Conservation (phyloP, 1,140 invertebrate genomes). For the Neotoxoptera formosana region DNA sequence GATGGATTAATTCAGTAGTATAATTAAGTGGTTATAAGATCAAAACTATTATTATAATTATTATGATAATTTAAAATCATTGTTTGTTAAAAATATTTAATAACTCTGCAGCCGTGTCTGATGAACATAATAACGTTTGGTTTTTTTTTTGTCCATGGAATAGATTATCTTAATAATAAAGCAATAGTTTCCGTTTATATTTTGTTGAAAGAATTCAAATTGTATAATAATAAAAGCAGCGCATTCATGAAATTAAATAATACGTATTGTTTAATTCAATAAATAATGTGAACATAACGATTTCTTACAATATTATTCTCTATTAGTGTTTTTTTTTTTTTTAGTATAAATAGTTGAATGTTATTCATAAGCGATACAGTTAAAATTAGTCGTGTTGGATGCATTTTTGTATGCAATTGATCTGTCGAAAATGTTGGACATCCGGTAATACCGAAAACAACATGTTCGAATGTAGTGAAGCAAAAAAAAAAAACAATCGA, state of each 20-base stretch:
- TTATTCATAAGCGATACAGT: neutral
- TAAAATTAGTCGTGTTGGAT: neutral
- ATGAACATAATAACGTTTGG: neutral
- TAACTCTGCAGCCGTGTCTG: neutral
- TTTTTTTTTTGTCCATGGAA: neutral
- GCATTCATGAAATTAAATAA: conserved; percentile 16
- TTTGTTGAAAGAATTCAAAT: neutral
- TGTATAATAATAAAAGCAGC: neutral
- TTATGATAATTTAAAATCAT: neutral
- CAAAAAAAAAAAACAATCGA: conserved; percentile 55
- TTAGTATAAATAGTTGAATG: neutral
- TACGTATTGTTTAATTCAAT: neutral
- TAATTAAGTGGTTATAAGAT: neutral
- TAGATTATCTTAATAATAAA: neutral
- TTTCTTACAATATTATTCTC: neutral
- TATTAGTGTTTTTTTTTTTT: neutral
- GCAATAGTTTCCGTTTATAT: neutral
- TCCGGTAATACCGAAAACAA: conserved; percentile 41
- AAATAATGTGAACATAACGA: neutral
- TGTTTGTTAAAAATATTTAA: conserved; percentile 1
- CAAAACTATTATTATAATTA: neutral
- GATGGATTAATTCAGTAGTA: neutral
- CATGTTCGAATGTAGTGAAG: conserved; percentile 36
- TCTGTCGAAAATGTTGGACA: conserved; percentile 9
- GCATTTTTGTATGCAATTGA: neutral